Evolutionary conservation across 2,797 vertebrate species (phyloP).

Genomic region (Thunnus albacares): DNA sequence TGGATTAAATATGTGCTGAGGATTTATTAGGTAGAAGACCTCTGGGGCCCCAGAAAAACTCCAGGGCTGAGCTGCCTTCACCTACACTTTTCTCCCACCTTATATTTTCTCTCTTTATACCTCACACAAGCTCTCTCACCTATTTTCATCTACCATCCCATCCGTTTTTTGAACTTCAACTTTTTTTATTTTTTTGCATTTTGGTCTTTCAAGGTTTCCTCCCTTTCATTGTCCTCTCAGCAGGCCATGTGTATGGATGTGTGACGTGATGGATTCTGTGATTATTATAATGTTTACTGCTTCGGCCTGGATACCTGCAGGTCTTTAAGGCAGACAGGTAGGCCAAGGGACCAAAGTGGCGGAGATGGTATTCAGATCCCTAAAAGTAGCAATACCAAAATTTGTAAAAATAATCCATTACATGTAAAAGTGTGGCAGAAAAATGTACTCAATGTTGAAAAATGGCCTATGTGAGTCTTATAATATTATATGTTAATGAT

Average conservation of each 20-base stretch:
- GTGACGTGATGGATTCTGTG: slow-evolving; percentile 65
- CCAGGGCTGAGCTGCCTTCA: slow-evolving; percentile 33
- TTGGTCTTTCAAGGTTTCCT: slow-evolving; percentile 30
- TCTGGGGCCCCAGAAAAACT: slow-evolving; percentile 53
- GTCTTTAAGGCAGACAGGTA: slow-evolving; percentile 22
- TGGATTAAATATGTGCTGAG: slow-evolving; percentile 78
- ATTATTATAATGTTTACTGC: slow-evolving; percentile 55
- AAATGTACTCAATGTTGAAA: neutral
- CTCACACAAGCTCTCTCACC: slow-evolving; percentile 41
- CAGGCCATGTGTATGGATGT: slow-evolving; percentile 58
- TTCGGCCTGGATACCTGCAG: slow-evolving; percentile 34
- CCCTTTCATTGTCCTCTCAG: slow-evolving; percentile 40
- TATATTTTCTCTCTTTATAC: slow-evolving; percentile 53
- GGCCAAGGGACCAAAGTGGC: neutral
- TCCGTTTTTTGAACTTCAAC: slow-evolving; percentile 25
- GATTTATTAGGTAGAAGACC: slow-evolving; percentile 72
- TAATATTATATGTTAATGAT: neutral
- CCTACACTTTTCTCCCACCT: slow-evolving; percentile 30
- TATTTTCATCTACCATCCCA: slow-evolving; percentile 49
- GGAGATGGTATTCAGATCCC: slow-evolving; percentile 5
- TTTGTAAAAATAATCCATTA: neutral
- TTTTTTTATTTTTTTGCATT: slow-evolving; percentile 14
- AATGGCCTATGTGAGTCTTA: neutral
- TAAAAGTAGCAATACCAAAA: neutral
- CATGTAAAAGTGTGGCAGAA: neutral